These are phyloP conservation scores for Leptinotarsa juncta DNA, from an alignment of 2,888 invertebrate species.

Conservation along the genomic window DNA sequence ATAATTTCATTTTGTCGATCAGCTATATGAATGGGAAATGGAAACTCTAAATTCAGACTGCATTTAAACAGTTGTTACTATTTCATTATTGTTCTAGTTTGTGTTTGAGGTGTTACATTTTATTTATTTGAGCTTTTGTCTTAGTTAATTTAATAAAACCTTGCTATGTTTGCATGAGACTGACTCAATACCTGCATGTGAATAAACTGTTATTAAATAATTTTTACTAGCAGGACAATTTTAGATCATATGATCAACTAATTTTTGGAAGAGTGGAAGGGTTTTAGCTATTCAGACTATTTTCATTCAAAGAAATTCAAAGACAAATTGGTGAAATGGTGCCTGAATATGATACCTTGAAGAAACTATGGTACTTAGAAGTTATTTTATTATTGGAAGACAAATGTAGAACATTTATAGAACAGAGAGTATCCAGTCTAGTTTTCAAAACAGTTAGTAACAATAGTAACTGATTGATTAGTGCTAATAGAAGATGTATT, in stretches of 20 bases:
- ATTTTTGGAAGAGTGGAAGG: neutral
- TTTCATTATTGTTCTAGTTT: neutral
- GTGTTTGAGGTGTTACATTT: neutral
- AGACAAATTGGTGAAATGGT: no score
- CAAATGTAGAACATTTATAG: no score
- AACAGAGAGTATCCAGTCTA: neutral
- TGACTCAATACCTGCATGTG: neutral
- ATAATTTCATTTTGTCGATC: neutral
- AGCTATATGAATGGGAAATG: no score
- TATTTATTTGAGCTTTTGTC: neutral
- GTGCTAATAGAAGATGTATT: no score
- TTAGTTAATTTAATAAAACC: neutral
- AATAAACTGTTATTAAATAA: neutral
- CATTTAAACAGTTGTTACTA: neutral
- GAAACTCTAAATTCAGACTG: neutral
- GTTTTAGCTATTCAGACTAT: no score
- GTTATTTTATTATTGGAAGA: no score
- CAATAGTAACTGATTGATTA: neutral
- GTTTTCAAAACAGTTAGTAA: neutral
- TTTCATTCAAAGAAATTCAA: slow-evolving; percentile 2
- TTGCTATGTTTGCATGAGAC: slow-evolving; percentile 1
- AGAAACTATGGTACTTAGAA: no score
- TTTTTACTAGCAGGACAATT: no score
- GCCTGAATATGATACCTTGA: no score
- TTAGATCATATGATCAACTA: neutral